Base-by-base conservation (phyloP, 2,888 invertebrate genomes). In the Pollenia amentaria region DNA sequence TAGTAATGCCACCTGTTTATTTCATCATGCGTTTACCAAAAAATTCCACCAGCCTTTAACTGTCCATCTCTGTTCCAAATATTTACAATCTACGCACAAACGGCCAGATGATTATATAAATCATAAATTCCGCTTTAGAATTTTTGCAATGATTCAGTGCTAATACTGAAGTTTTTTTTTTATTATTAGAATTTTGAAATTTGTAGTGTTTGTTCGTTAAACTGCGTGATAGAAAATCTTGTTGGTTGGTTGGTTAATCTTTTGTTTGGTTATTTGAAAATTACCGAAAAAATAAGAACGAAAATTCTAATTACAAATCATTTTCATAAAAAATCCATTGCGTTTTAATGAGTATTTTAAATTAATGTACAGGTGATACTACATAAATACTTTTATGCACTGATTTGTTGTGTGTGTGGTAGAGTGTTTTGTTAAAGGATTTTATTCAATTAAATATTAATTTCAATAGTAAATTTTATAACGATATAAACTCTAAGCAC, bases 231-330 rank as follows among this genome's bases (percentile, higher is more conserved):
- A 40, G 6, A 18, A 62, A 38, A 62, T 48, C 51, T 64, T 11
- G 64, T 64, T 64, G 16, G 38, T 40, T 48, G 18, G 1, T 11
- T 11, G 21, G 51, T 70, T 75, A 16, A 72, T 67, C 57, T 57
- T 18, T 67, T 73, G 48, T 40, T 40, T 73, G 21, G 51, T 73
- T 16, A 53, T 65, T 65, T 73, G 9, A 48, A 38, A 16, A 57
- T 51, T n/a, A 76, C 9, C 2, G 11, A 62, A 7, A 60, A 18
- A 51, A 16, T 38, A 38, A 51, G 57, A 73, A 18, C 42, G n/a
- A n/a, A 67, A 48, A 67, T 75, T 73, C 42, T 75, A 75, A 69
- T 70, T 70, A 70, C 70, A 79, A 79, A 29, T 62, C 29, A 79
- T 62, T 70, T 70, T 42, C 29, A 40, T 48, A 9, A 21, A 72